Evolutionary conservation across 2,113 vertebrate species (phyloP).

Genomic region (Cyrtonyx montezumae): DNA sequence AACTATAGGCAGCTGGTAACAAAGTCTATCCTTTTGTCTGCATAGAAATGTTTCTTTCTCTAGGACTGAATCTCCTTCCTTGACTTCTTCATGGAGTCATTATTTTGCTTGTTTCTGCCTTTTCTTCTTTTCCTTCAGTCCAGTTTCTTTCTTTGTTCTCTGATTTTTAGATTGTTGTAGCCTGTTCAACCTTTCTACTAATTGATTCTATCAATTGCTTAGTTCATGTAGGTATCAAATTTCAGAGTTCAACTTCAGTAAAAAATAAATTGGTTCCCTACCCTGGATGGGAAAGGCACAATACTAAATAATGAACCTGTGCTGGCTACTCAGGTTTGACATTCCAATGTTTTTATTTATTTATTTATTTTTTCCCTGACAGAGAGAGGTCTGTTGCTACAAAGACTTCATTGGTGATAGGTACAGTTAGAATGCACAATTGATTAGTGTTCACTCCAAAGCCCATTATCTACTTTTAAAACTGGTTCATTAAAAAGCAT

Average conservation of each 20-base stretch:
- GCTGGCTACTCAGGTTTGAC: neutral
- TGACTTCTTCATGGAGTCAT: neutral
- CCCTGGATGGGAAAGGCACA: neutral
- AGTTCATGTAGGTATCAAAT: conserved; percentile 21
- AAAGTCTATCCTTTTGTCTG: neutral
- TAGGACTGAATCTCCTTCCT: neutral
- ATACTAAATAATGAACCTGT: conserved; percentile 14
- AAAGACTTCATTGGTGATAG: neutral
- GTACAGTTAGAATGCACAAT: neutral
- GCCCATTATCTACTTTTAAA: neutral
- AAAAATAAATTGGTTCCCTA: conserved; percentile 37
- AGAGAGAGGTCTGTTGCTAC: neutral
- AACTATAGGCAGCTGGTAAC: neutral
- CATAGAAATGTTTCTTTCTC: neutral
- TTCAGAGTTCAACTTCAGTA: conserved; percentile 10
- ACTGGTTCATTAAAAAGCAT: conserved; percentile 2
- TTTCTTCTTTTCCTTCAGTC: neutral
- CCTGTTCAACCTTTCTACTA: neutral
- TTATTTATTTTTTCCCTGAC: neutral
- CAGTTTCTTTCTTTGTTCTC: neutral
- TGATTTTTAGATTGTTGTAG: neutral
- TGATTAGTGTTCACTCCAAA: neutral
- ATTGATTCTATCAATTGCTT: conserved; percentile 2
- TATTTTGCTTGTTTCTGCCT: conserved; percentile 31
- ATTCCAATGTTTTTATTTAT: neutral